Evolutionary conservation across 1,140 invertebrate genomes (phyloP).

Genomic region (Sycophaga agraensis): DNA sequence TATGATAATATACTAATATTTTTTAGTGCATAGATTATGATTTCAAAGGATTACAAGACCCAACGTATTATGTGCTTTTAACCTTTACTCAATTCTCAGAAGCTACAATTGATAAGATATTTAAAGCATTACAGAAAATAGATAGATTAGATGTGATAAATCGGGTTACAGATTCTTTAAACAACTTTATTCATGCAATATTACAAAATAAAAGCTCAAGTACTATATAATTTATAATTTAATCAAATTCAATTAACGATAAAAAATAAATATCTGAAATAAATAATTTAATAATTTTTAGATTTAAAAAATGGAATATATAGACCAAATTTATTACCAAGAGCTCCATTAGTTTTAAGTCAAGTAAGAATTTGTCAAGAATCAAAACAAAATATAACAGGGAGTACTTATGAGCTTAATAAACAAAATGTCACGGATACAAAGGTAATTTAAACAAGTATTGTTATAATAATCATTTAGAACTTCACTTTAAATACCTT

Average conservation of each 20-base stretch:
- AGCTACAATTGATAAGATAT: conserved; percentile 43
- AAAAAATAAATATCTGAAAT: no score
- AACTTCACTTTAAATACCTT: no score
- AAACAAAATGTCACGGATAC: conserved; percentile 6
- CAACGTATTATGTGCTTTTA: conserved; percentile 46
- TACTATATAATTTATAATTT: conserved; percentile 8
- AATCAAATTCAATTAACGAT: no score
- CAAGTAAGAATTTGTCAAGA: conserved; percentile 22
- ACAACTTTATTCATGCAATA: conserved; percentile 31
- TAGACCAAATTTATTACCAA: conserved; percentile 34
- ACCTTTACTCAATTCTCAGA: conserved; percentile 40
- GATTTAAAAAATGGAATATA: conserved; percentile 32
- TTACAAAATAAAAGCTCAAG: background rate
- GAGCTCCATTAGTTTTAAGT: conserved; percentile 42
- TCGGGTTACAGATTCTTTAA: conserved; percentile 35
- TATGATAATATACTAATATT: background rate
- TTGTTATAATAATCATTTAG: conserved; percentile 11
- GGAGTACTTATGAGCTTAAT: conserved; percentile 8
- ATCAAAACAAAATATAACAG: conserved; percentile 14
- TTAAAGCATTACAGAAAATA: conserved; percentile 38
- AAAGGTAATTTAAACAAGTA: conserved; percentile 2
- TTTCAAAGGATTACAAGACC: conserved; percentile 46
- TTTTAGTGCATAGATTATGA: conserved; percentile 45
- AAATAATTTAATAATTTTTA: conserved; percentile 9
- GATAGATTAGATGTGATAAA: conserved; percentile 43